A percentile compares a stretch with the other conserved stretches of the same genome.
Conservation (phyloP, 2,888 invertebrate genomes). For the Tenthredo mesomela region DNA sequence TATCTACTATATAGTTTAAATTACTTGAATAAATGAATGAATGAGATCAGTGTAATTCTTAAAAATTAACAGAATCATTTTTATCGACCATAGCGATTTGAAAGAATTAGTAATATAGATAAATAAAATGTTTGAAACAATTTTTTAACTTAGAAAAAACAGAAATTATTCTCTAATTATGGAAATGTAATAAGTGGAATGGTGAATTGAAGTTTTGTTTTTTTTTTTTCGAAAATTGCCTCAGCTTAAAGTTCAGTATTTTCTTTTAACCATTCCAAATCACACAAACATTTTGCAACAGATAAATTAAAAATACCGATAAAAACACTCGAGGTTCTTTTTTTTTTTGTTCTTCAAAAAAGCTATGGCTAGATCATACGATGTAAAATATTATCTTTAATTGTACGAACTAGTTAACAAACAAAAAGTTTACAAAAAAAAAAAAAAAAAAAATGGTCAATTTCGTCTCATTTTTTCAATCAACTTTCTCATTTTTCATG, state of each 20-base stretch:
- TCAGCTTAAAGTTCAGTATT: neutral
- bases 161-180: neutral
- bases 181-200: neutral
- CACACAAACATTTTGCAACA: neutral
- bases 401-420: constrained; percentile 33
- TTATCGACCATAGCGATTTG: neutral
- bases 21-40: neutral
- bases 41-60: constrained; percentile 27
- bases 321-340: neutral
- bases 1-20: neutral
- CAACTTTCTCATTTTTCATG: neutral
- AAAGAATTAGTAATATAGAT: neutral
- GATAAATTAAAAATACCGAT: neutral
- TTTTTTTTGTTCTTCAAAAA: neutral
- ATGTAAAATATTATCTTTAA: neutral
- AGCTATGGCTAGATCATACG: constrained; percentile 20
- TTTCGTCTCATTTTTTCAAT: neutral
- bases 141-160: neutral
- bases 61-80: neutral
- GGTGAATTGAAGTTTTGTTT: neutral
- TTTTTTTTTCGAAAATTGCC: neutral
- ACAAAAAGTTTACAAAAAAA: neutral
- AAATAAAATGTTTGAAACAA: neutral
- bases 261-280: neutral
- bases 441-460: neutral